These are phyloP conservation scores for Hymenopus coronatus DNA, from an alignment of 2,888 invertebrate genomes.

Conservation along the genomic window DNA sequence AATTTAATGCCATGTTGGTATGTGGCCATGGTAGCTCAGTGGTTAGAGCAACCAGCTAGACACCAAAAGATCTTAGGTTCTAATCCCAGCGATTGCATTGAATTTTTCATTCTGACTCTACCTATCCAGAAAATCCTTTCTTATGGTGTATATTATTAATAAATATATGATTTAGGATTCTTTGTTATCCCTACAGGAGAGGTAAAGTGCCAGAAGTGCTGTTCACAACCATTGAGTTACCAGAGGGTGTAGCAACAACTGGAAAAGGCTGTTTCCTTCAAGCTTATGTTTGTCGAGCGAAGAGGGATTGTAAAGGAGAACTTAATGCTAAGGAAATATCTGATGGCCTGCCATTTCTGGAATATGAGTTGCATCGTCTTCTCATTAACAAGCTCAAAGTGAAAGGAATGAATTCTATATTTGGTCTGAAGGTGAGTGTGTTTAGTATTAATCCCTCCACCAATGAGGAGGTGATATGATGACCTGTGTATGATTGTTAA, in stretches of 20 bases:
- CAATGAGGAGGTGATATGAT: no score
- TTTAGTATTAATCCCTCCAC: no score
- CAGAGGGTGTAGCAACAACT: constrained; percentile 68
- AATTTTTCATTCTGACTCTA: no score
- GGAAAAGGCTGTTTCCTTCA: constrained; percentile 69
- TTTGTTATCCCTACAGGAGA: constrained; percentile 53
- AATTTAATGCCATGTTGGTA: no score
- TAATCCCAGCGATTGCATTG: no score
- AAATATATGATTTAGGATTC: not conserved
- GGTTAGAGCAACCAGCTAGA: no score
- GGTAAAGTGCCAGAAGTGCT: constrained; percentile 89
- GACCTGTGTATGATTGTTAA: no score
- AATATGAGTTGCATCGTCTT: constrained; percentile 91
- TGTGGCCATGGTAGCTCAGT: no score
- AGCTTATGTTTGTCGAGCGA: constrained; percentile 71
- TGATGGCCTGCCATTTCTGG: constrained; percentile 90
- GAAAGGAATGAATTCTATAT: constrained; percentile 92
- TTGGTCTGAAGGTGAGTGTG: constrained; percentile 67
- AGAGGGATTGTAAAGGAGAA: constrained; percentile 78
- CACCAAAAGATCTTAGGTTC: no score
- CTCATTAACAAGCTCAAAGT: constrained; percentile 87
- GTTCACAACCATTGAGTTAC: constrained; percentile 84
- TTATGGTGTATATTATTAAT: no score
- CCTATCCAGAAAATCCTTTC: no score
- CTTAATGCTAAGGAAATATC: constrained; percentile 90